A percentile compares a stretch with the other conserved stretches of the same genome.
These are phyloP conservation scores for Halotydeus destructor DNA, from an alignment of 1,140 invertebrate species.

Conservation along the genomic window DNA sequence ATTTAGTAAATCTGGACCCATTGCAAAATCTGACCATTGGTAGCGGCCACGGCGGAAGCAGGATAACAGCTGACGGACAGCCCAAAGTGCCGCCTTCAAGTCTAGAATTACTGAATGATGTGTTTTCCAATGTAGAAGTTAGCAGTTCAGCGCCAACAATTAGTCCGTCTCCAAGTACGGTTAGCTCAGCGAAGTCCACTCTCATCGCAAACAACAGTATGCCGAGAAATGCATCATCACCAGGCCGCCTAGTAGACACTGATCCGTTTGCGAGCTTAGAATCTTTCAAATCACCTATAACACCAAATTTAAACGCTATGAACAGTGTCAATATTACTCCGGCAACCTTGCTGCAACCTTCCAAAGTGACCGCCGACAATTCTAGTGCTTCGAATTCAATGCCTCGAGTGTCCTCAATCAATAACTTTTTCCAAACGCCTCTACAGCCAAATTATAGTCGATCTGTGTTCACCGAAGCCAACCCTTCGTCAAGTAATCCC, in stretches of 20 bases:
- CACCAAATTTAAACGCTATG: constrained; percentile 2
- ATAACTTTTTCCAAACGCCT: constrained; percentile 9
- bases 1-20: too few relatives aligned
- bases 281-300: not conserved
- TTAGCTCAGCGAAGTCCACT: too few relatives aligned
- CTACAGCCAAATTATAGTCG: constrained; percentile 35
- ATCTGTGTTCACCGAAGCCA: constrained; percentile 35
- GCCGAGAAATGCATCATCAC: not conserved
- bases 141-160: too few relatives aligned
- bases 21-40: too few relatives aligned
- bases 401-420: not conserved
- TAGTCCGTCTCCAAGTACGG: too few relatives aligned
- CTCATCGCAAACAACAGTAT: not conserved
- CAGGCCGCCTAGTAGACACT: not conserved
- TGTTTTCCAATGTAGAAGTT: too few relatives aligned
- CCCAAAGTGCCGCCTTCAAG: constrained; percentile 4
- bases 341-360: not conserved
- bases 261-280: constrained; percentile 30
- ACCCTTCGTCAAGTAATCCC: not conserved
- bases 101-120: constrained; percentile 6
- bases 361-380: not conserved
- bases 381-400: not conserved
- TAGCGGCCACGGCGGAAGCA: too few relatives aligned
- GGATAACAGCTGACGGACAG: not conserved
- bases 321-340: not conserved